A percentile compares a stretch with the other conserved stretches of the same genome.
phyloP scores from a whole-genome alignment of 2,113 vertebrate genomes.

The Rissa tridactyla region DNA sequence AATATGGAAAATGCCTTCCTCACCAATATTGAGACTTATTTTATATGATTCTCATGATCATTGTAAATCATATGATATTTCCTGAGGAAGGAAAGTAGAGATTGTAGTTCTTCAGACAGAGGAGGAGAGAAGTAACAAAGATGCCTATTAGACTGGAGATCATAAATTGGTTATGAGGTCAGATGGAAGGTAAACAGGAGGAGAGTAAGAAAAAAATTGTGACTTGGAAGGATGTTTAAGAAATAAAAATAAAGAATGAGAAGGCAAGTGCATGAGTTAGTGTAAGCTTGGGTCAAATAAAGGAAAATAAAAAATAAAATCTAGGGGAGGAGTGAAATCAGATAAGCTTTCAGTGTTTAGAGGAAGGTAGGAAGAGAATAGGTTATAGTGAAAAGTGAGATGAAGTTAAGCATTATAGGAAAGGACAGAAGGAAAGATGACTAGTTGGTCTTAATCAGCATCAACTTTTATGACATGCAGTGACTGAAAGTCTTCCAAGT shows the following conservation, averaged over 20 bases:
- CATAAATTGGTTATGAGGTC: constrained; percentile 5
- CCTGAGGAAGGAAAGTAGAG: background rate
- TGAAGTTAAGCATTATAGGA: background rate
- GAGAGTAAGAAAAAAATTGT: background rate
- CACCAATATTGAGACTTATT: background rate
- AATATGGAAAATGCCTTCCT: background rate
- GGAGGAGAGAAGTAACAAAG: constrained; percentile 3
- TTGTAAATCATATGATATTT: constrained; percentile 2
- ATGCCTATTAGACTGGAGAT: background rate
- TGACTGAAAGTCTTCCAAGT: background rate
- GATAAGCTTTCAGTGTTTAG: background rate
- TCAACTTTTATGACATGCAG: background rate
- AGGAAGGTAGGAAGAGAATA: background rate
- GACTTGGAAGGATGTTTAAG: background rate
- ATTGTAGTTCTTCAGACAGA: constrained; percentile 3
- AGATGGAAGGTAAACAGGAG: constrained; percentile 26
- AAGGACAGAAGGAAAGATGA: background rate
- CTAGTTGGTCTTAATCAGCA: background rate
- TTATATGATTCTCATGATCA: constrained; percentile 6
- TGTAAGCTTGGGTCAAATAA: background rate
- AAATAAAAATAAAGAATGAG: background rate
- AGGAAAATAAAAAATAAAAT: background rate
- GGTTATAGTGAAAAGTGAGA: background rate
- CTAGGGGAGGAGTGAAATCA: background rate
- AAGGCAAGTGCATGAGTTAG: background rate